Percentiles rank a stretch among this genome's conserved stretches.
Conservation (phyloP, 2,888 invertebrate genomes). For the Gnatocerus cornutus region DNA sequence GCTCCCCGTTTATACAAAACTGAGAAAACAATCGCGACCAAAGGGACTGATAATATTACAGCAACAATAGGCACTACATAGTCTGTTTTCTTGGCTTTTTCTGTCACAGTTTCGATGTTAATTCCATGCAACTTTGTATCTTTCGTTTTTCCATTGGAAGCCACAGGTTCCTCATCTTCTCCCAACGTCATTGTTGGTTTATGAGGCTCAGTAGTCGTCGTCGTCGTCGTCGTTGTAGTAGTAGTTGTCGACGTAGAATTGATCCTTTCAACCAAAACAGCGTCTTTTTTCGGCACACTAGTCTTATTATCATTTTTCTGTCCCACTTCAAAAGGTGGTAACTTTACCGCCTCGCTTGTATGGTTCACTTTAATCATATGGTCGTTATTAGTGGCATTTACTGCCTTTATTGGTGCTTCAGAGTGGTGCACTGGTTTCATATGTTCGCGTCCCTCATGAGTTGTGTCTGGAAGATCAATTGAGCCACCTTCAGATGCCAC, state of each 20-base stretch:
- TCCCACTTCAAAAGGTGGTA: slow-evolving; percentile 35
- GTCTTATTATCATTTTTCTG: slow-evolving; percentile 56
- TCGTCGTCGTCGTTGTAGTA: slow-evolving; percentile 63
- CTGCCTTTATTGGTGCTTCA: background rate
- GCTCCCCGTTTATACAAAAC: slow-evolving; percentile 81
- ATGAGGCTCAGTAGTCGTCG: slow-evolving; percentile 32
- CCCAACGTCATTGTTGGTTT: slow-evolving; percentile 52
- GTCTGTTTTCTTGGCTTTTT: slow-evolving; percentile 70
- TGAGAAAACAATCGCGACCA: slow-evolving; percentile 80
- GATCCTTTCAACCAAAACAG: slow-evolving; percentile 29
- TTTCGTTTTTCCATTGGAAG: slow-evolving; percentile 13
- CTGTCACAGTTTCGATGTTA: slow-evolving; percentile 64
- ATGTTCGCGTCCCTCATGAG: slow-evolving; percentile 38
- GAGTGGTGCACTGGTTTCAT: slow-evolving; percentile 13
- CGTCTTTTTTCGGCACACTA: slow-evolving; percentile 61
- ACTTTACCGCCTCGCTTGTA: background rate
- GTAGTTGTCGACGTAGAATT: slow-evolving; percentile 50
- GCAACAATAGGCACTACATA: slow-evolving; percentile 85
- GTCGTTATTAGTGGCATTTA: background rate
- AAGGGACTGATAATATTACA: slow-evolving; percentile 82
- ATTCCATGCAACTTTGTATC: slow-evolving; percentile 21
- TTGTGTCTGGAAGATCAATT: slow-evolving; percentile 11
- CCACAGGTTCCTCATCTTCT: slow-evolving; percentile 44
- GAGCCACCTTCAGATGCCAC: slow-evolving; percentile 27
- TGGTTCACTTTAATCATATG: slow-evolving; percentile 9